These are phyloP conservation scores for Excalfactoria chinensis DNA, from an alignment of 2,113 vertebrate species.

Conservation along the genomic window DNA sequence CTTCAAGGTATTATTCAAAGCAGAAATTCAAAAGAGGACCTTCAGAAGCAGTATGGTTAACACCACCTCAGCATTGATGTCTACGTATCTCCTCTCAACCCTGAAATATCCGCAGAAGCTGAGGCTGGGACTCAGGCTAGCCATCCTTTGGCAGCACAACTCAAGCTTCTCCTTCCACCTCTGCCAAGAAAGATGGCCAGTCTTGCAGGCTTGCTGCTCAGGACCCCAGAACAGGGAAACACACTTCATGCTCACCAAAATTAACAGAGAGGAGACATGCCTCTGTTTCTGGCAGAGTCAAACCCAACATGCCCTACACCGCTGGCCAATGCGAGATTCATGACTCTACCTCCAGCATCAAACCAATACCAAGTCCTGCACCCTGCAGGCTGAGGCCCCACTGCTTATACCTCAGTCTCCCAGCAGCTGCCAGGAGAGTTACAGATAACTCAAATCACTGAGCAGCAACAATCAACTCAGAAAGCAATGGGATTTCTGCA, in stretches of 20 bases:
- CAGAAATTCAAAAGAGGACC: neutral
- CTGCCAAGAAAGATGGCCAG: neutral
- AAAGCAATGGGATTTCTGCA: neutral
- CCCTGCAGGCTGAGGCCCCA: neutral
- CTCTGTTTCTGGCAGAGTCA: neutral
- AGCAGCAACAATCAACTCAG: neutral
- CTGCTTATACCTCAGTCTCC: neutral
- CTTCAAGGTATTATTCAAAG: neutral
- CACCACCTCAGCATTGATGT: neutral
- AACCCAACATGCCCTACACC: fast-evolving
- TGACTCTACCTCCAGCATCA: neutral
- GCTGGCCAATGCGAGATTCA: fast-evolving
- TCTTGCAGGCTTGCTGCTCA: neutral
- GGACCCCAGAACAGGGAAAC: neutral
- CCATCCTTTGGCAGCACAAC: neutral
- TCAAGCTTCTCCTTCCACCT: neutral
- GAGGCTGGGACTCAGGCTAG: neutral
- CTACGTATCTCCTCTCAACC: neutral
- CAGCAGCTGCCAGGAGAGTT: fast-evolving
- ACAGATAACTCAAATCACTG: neutral
- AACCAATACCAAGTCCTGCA: fast-evolving
- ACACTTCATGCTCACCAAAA: neutral
- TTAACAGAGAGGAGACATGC: neutral
- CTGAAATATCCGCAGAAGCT: neutral
- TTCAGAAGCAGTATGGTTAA: neutral